Evolutionary conservation across 2,797 vertebrate genomes (phyloP).

Genomic region (Danio albolineatus): DNA sequence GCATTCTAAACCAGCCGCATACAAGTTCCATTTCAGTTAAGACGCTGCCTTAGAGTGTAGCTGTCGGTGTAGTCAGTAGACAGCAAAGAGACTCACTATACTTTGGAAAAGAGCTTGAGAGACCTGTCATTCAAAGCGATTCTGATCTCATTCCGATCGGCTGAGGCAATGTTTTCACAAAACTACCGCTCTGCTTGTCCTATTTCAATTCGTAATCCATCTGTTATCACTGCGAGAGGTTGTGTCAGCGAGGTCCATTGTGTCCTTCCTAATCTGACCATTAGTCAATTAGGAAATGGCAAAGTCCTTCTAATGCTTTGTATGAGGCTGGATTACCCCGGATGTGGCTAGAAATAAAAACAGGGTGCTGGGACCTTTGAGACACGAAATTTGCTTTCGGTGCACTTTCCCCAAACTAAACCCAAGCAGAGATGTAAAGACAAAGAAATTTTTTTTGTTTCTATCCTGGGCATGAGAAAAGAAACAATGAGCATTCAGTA

Average conservation of each 20-base stretch:
- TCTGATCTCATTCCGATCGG: conserved; percentile 18
- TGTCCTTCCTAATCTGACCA: conserved; percentile 76
- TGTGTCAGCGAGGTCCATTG: conserved; percentile 76
- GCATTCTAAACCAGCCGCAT: too few species aligned
- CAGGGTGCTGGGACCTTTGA: not conserved
- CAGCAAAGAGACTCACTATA: not conserved
- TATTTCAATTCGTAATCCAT: conserved; percentile 63
- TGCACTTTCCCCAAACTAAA: conserved; percentile 65
- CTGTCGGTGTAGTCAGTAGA: not conserved
- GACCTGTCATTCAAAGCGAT: conserved; percentile 4
- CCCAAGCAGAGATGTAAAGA: not conserved
- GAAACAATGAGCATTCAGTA: not conserved
- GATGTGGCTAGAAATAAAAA: conserved; percentile 14
- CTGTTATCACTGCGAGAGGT: conserved; percentile 68
- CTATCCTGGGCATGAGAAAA: not conserved
- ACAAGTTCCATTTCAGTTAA: not conserved
- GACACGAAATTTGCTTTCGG: conserved; percentile 69
- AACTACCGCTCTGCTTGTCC: conserved; percentile 1
- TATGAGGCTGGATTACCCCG: conserved; percentile 71
- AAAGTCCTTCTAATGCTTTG: conserved; percentile 69
- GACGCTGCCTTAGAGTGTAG: not conserved
- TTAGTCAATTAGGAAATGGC: conserved; percentile 81
- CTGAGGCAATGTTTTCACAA: conserved; percentile 40
- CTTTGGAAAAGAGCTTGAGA: conserved; percentile 13
- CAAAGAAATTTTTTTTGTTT: too few species aligned